A percentile compares a stretch with the other conserved stretches of the same genome.
Evolutionary conservation across 2,113 vertebrate genomes (phyloP).

Genomic region (Saimiri boliviensis): DNA sequence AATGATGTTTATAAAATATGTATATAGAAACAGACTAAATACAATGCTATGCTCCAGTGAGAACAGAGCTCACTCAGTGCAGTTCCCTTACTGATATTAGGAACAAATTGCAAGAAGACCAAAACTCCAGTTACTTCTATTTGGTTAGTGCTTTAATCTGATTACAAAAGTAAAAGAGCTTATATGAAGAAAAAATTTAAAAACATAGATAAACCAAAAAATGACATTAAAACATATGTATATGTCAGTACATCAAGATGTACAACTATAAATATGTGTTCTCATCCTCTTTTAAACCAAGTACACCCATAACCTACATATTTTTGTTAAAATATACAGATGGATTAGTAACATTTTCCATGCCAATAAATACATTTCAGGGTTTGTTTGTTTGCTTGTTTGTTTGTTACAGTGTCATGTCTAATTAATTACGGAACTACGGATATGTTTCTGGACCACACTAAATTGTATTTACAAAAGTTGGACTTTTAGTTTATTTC

Average conservation of each 20-base stretch:
- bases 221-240: not conserved
- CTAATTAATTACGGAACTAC: not conserved
- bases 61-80: rapidly evolving
- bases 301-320: rapidly evolving
- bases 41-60: not conserved
- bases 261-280: not conserved
- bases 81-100: not conserved
- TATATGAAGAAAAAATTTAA: not conserved
- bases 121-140: not conserved
- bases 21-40: slow-evolving; percentile 82
- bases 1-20: slow-evolving; percentile 78
- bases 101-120: not conserved
- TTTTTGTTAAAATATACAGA: not conserved
- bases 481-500: not conserved
- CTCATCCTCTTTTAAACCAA: not conserved
- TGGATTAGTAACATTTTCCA: not conserved
- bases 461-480: not conserved
- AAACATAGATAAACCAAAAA: not conserved
- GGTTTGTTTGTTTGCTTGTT: not conserved
- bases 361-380: not conserved
- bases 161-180: not conserved
- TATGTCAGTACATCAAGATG: not conserved
- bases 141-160: not conserved
- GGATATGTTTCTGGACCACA: not conserved
- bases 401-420: not conserved